phyloP scores from a whole-genome alignment of 2,888 invertebrate species.

The Notocelia uddmanniana region DNA sequence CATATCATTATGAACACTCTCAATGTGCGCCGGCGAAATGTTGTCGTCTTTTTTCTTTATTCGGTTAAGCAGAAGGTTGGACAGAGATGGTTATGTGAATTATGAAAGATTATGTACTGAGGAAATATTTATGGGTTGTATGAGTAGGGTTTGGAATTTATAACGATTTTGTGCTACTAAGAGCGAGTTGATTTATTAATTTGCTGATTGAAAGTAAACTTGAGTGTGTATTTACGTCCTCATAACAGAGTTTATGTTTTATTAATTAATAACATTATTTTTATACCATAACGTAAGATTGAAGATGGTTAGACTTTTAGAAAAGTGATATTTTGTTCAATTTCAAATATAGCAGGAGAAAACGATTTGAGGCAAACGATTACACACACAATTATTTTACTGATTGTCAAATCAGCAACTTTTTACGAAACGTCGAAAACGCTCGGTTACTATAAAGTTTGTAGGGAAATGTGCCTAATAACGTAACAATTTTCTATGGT shows the following conservation, averaged over 20 bases:
- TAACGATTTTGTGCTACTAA: slow-evolving; percentile 31
- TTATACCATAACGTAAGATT: background rate
- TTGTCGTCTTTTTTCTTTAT: slow-evolving; percentile 56
- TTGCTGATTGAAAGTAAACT: slow-evolving; percentile 19
- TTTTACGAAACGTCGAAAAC: no score
- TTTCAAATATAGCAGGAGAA: no score
- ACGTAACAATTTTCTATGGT: no score
- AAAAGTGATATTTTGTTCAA: no score
- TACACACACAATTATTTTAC: no score
- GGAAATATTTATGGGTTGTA: slow-evolving; percentile 56
- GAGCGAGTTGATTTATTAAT: slow-evolving; percentile 38
- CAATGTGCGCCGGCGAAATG: slow-evolving; percentile 53
- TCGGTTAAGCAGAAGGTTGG: slow-evolving; percentile 19
- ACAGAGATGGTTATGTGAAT: slow-evolving; percentile 51
- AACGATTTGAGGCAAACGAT: no score
- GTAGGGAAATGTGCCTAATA: no score
- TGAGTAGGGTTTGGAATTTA: slow-evolving; percentile 30
- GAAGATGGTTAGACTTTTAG: no score
- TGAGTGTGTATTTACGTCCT: slow-evolving; percentile 3
- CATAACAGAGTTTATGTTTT: background rate
- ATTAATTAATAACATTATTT: background rate
- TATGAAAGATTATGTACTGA: slow-evolving; percentile 59
- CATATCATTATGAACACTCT: slow-evolving; percentile 71
- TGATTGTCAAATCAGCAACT: no score
- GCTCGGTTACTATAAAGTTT: no score